A percentile compares a stretch with the other conserved stretches of the same genome.
Conservation (phyloP, 37 sponge, comb jelly and placozoan species). For the Spongilla lacustris region DNA sequence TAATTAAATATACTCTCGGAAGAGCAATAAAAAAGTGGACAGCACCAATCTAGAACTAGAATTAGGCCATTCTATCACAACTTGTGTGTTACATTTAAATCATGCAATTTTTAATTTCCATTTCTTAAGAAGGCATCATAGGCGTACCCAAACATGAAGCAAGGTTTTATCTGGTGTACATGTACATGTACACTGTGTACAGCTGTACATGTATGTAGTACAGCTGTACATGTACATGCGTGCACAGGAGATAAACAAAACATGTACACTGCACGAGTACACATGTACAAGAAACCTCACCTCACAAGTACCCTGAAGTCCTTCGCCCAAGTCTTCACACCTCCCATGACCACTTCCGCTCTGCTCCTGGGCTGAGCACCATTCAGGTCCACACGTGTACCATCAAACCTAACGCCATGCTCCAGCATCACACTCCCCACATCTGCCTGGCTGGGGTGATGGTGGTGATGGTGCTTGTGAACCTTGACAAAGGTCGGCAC, state of each 20-base stretch:
- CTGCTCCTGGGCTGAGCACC: background rate
- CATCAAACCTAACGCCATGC: background rate
- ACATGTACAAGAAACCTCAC: background rate
- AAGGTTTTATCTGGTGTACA: background rate
- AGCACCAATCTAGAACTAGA: too few species aligned
- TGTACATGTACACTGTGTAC: background rate
- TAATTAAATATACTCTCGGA: too few species aligned
- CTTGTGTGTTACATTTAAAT: too few species aligned
- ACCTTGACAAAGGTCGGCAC: conserved; percentile 8
- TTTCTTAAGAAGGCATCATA: too few species aligned
- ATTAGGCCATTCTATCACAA: too few species aligned
- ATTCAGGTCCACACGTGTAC: background rate
- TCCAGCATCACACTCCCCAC: background rate
- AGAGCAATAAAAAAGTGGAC: too few species aligned
- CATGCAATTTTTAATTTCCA: too few species aligned
- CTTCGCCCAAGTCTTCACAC: background rate
- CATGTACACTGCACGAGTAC: background rate
- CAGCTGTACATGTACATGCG: background rate
- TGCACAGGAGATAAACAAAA: background rate
- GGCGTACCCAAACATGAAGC: too few species aligned
- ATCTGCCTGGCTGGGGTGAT: background rate
- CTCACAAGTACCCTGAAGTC: background rate
- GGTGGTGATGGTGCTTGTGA: background rate
- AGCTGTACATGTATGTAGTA: background rate
- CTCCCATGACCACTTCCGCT: background rate